Percentiles rank a stretch among this genome's conserved stretches.
Evolutionary conservation across 2,113 vertebrate species (phyloP).

Genomic region (Sula dactylatra): DNA sequence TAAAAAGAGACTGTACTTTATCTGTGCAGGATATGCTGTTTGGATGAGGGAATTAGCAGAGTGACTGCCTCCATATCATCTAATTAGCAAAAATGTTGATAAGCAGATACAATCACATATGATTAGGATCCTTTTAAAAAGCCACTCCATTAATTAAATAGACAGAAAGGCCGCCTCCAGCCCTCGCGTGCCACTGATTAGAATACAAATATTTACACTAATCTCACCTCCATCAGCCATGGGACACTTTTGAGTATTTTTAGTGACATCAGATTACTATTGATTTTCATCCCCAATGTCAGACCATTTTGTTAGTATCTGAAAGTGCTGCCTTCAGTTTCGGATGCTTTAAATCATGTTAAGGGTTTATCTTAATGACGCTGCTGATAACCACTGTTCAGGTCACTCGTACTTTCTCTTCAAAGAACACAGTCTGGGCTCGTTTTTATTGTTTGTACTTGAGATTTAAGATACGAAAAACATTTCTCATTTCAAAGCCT

Average conservation of each 20-base stretch:
- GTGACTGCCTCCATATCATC: constrained; percentile 82
- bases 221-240: constrained; percentile 76
- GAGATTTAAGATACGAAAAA: constrained; percentile 75
- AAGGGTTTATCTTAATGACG: constrained; percentile 78
- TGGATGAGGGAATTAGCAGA: constrained; percentile 80
- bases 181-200: constrained; percentile 73
- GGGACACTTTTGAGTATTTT: constrained; percentile 74
- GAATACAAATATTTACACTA: constrained; percentile 79
- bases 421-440: constrained; percentile 56
- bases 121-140: constrained; percentile 89
- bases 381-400: constrained; percentile 76
- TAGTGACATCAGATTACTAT: constrained; percentile 79
- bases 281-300: constrained; percentile 74
- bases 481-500: constrained; percentile 80
- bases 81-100: constrained; percentile 85
- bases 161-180: constrained; percentile 81
- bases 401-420: constrained; percentile 75
- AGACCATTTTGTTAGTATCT: constrained; percentile 75
- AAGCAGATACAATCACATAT: constrained; percentile 85
- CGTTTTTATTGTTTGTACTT: constrained; percentile 75
- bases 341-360: constrained; percentile 77
- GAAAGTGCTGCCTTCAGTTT: constrained; percentile 76
- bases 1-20: constrained; percentile 77
- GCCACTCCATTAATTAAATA: constrained; percentile 86
- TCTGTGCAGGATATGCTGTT: constrained; percentile 79